These are phyloP conservation scores for Eublepharis macularius DNA, from an alignment of 2,113 vertebrate species.

Conservation along the genomic window DNA sequence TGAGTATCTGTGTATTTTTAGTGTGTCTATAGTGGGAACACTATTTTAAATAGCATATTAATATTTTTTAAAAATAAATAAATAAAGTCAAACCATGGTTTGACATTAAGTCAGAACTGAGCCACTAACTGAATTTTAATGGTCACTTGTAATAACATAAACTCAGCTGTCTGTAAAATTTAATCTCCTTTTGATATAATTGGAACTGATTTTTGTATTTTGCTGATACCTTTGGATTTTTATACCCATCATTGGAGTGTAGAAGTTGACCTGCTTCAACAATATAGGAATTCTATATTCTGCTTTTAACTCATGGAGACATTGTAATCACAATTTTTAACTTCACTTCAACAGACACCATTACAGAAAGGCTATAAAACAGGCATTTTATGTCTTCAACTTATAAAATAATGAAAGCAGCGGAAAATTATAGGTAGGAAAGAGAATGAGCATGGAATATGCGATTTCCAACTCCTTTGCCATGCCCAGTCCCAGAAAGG, in stretches of 20 bases:
- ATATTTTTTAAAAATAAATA: too few species aligned
- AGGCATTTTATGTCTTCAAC: slow-evolving; percentile 45
- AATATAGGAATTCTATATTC: slow-evolving; percentile 32
- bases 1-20: too few species aligned
- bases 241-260: not conserved
- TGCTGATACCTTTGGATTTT: slow-evolving; percentile 8
- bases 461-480: slow-evolving; percentile 28
- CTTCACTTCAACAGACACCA: slow-evolving; percentile 39
- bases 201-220: not conserved
- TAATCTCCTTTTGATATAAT: not conserved
- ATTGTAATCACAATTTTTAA: slow-evolving; percentile 55
- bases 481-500: slow-evolving; percentile 40
- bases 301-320: slow-evolving; percentile 35
- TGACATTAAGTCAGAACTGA: too few species aligned
- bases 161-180: not conserved
- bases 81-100: too few species aligned
- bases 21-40: too few species aligned
- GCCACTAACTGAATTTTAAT: too few species aligned
- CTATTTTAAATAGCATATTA: too few species aligned
- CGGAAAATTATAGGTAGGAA: slow-evolving; percentile 54
- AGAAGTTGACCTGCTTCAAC: not conserved
- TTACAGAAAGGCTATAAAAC: slow-evolving; percentile 44
- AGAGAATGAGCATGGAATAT: slow-evolving; percentile 32
- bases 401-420: slow-evolving; percentile 51
- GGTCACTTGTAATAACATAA: not conserved